These are phyloP conservation scores for Nomada hirtipes DNA, from an alignment of 2,888 invertebrate genomes.

Conservation along the genomic window DNA sequence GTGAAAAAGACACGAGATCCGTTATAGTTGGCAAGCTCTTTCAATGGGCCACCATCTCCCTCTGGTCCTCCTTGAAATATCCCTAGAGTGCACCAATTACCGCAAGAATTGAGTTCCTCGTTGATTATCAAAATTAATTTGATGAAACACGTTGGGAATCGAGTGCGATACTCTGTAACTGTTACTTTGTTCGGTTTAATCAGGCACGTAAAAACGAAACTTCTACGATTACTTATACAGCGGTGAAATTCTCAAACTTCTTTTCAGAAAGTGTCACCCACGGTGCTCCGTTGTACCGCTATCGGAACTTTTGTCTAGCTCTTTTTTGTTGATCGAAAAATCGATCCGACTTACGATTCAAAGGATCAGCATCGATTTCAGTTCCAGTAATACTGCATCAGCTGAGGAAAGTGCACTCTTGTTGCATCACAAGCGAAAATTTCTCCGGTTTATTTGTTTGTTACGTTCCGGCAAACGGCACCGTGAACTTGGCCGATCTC, in stretches of 20 bases:
- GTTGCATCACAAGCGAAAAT: not conserved
- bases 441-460: not conserved
- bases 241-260: not conserved
- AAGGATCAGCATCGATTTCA: conserved; percentile 8
- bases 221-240: not conserved
- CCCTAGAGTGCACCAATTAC: conserved; percentile 19
- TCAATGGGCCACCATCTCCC: conserved; percentile 43
- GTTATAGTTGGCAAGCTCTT: conserved; percentile 39
- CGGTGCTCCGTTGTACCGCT: not conserved
- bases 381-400: not conserved
- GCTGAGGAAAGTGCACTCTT: not conserved
- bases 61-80: conserved; percentile 29
- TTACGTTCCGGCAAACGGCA: not conserved
- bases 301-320: not conserved
- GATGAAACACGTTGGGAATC: not conserved
- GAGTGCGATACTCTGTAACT: not conserved
- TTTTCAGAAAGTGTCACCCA: not conserved
- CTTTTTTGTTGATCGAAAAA: not conserved
- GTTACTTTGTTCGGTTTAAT: not conserved
- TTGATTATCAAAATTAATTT: conserved; percentile 14
- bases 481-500: not conserved
- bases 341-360: conserved; percentile 9
- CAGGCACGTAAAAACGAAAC: not conserved
- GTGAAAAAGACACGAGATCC: conserved; percentile 30
- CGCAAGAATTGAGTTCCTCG: not conserved